Conservation (phyloP, 2,888 invertebrate species). For the Cosmorhoe ocellata region DNA sequence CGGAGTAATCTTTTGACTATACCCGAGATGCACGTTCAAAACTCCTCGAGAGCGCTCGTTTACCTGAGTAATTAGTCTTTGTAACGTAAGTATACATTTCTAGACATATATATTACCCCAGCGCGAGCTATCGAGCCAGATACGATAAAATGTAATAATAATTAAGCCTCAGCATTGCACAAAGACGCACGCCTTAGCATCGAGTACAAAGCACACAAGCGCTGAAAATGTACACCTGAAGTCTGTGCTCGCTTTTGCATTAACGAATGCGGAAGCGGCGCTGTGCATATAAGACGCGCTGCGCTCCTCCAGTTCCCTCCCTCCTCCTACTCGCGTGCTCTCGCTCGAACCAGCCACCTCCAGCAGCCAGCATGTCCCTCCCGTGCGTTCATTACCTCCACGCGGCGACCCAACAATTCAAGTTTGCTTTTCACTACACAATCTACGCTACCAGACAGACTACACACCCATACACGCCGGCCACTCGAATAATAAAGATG, state of each 20-base stretch:
- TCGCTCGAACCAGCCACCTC: conserved; percentile 74
- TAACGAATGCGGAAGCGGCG: conserved; percentile 82
- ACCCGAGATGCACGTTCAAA: conserved; percentile 31
- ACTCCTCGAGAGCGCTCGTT: conserved; percentile 33
- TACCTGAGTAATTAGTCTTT: conserved; percentile 39
- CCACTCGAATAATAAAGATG: conserved; percentile 82
- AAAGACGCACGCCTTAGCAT: conserved; percentile 77
- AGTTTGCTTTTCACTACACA: conserved; percentile 81
- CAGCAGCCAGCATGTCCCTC: conserved; percentile 71
- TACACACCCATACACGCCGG: conserved; percentile 66
- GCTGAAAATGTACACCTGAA: conserved; percentile 82
- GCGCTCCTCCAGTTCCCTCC: conserved; percentile 46
- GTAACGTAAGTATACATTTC: conserved; percentile 35
- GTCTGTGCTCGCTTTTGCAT: conserved; percentile 81
- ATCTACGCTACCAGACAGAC: conserved; percentile 77
- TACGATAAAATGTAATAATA: conserved; percentile 76
- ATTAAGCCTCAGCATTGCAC: conserved; percentile 73
- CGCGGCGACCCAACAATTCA: conserved; percentile 76
- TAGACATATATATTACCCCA: conserved; percentile 39
- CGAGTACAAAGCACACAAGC: conserved; percentile 77
- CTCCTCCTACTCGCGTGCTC: conserved; percentile 49
- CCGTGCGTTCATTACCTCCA: conserved; percentile 81
- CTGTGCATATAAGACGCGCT: conserved; percentile 80
- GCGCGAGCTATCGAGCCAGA: conserved; percentile 50
- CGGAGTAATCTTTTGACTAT: conserved; percentile 24